A percentile compares a stretch with the other conserved stretches of the same genome.
These are phyloP conservation scores for Zaprionus africanus DNA, from an alignment of 1,140 invertebrate species.

Conservation along the genomic window DNA sequence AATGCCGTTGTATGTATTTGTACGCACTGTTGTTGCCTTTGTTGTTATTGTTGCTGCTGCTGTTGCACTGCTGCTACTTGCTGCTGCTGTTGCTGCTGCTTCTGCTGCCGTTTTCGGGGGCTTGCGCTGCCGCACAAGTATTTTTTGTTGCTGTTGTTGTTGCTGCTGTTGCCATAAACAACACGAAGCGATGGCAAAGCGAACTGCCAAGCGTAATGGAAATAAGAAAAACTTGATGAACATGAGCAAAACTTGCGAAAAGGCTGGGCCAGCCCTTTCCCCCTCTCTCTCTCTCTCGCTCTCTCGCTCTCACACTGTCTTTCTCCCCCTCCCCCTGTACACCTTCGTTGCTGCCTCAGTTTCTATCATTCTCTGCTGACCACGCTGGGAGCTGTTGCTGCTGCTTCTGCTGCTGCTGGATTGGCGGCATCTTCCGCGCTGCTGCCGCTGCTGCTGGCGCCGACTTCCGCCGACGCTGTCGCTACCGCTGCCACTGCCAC, in stretches of 20 bases:
- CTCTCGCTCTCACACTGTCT: conserved; percentile 1
- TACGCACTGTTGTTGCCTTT: conserved; percentile 68
- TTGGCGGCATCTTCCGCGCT: conserved; percentile 74
- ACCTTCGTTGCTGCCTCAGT: conserved; percentile 8
- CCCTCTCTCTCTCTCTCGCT: not conserved
- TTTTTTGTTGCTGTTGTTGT: conserved; percentile 77
- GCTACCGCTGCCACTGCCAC: conserved; percentile 14
- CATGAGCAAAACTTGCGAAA: conserved; percentile 72
- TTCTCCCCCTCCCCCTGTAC: not conserved
- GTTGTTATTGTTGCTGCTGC: conserved; percentile 20
- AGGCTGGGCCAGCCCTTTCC: conserved; percentile 64
- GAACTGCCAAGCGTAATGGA: conserved; percentile 66
- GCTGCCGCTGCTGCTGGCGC: conserved; percentile 50
- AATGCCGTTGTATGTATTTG: conserved; percentile 82
- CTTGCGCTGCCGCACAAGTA: conserved; percentile 43
- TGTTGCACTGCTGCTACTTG: conserved; percentile 47
- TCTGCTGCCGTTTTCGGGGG: conserved; percentile 40
- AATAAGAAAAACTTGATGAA: conserved; percentile 82
- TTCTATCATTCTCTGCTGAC: conserved; percentile 8
- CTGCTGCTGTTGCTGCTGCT: conserved; percentile 29
- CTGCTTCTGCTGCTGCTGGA: conserved; percentile 50
- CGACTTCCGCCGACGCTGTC: conserved; percentile 28
- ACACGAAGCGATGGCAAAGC: conserved; percentile 51
- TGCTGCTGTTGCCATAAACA: conserved; percentile 58
- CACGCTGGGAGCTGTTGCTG: conserved; percentile 10